Base-by-base conservation (phyloP, 1,140 invertebrate genomes). In the Dermatophagoides farinae region DNA sequence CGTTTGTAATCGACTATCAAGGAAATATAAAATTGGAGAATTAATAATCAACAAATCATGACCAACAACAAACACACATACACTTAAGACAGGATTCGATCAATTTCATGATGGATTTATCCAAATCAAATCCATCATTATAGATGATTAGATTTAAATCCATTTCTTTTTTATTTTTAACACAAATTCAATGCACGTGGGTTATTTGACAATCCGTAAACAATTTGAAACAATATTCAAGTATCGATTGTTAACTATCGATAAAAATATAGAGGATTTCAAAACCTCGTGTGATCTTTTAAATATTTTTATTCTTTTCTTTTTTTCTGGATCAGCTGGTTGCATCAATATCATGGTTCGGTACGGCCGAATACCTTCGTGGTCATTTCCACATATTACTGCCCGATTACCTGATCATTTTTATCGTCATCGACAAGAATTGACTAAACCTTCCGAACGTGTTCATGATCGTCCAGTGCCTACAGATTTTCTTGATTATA, bases 391-490 rank as follows among this genome's bases (percentile, higher is more conserved):
- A 31, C 62, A 43, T 23, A 40, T 23, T 20, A 11, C 61, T 18
- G 40, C 64, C 6, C 61, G 70, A 55, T 63, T 95, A 60, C 91
- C 91, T 5, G 76, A 81, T 65, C 84, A 83, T 38, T 96, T 91
- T 69, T 84, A 82, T 69, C 85, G 88, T 69, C 87, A 90, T 72
- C 89, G 84, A 76, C 77, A 72, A 63, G 86, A 92, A 75, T 89
- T 87, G 80, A 73, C 78, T 31, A 73, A 78, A 65, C 82, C 85
- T 25, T 59, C 66, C 4, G 74, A 75, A 38, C 82, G 89, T 41
- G 87, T 96, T 23, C 88, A 96, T 74, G 93, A 84, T 71, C 78
- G 84, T 61, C 80, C 83, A 44, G 83, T 68, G 74, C 79, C 65
- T 80, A 78, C 23, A 80, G 80, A 70, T 25, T 61, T 38, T 73